Percentiles rank a stretch among this genome's conserved stretches.
Conservation (phyloP, 2,797 vertebrate species). For the Lagodon rhomboides region DNA sequence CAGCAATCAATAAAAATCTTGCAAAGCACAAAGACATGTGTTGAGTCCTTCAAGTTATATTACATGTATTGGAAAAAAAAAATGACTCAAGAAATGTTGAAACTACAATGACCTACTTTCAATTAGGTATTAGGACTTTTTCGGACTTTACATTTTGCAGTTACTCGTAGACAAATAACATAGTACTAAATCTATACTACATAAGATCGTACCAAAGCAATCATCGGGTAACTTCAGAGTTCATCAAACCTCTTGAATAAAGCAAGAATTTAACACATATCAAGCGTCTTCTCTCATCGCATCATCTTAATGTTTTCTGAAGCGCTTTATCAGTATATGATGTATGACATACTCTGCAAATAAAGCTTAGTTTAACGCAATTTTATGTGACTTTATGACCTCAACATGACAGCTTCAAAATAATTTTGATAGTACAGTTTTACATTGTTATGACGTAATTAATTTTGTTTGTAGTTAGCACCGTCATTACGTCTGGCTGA, state of each 20-base stretch:
- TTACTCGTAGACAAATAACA: too few species aligned
- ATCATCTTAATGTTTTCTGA: slow-evolving; percentile 7
- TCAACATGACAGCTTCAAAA: too few species aligned
- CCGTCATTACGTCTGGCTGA: too few species aligned
- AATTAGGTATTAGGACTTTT: too few species aligned
- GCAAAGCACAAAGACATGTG: slow-evolving; percentile 30
- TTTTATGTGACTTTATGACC: too few species aligned
- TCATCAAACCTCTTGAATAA: not conserved
- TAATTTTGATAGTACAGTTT: too few species aligned
- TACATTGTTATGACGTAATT: too few species aligned
- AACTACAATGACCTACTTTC: too few species aligned
- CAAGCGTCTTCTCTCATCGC: not conserved
- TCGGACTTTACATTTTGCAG: too few species aligned
- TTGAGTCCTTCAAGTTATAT: slow-evolving; percentile 1
- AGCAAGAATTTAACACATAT: not conserved
- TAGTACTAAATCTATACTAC: not conserved
- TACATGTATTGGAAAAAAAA: too few species aligned
- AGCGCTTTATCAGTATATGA: not conserved
- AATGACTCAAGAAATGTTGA: too few species aligned
- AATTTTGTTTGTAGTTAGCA: too few species aligned
- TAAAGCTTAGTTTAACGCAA: not conserved
- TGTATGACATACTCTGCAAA: not conserved
- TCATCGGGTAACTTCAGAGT: not conserved
- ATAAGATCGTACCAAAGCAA: not conserved
- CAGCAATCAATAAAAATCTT: slow-evolving; percentile 69